Evolutionary conservation across 2,113 vertebrate species (phyloP).

Genomic region (Pardalotus punctatus): DNA sequence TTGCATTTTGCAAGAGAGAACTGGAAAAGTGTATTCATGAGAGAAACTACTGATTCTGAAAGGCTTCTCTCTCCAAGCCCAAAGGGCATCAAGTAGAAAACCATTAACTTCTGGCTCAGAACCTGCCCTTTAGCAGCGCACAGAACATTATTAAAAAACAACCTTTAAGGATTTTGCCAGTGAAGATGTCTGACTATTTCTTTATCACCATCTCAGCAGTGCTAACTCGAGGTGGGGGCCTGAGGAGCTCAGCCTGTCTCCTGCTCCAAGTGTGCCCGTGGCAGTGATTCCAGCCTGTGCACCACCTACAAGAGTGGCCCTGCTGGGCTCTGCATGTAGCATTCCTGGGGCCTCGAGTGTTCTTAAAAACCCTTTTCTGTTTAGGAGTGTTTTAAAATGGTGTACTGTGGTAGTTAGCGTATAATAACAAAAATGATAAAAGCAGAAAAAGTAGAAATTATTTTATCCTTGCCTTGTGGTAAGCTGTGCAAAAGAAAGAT

Average conservation of each 20-base stretch:
- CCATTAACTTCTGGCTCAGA: not conserved
- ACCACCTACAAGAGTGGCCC: not conserved
- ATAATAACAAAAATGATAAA: not conserved
- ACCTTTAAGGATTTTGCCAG: not conserved
- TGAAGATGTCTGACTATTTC: not conserved
- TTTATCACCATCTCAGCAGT: not conserved
- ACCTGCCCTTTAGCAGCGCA: not conserved
- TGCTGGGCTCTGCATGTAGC: not conserved
- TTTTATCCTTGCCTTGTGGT: not conserved
- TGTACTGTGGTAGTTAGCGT: not conserved
- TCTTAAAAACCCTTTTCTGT: not conserved
- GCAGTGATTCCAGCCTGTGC: not conserved
- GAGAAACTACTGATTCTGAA: not conserved
- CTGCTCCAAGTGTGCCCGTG: fast-evolving
- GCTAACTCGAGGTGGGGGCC: not conserved
- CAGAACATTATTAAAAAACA: not conserved
- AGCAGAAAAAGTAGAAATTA: not conserved
- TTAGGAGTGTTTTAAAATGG: not conserved
- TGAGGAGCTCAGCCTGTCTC: not conserved
- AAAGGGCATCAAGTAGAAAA: not conserved
- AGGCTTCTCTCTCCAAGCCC: not conserved
- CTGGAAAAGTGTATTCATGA: not conserved
- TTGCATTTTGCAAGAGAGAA: not conserved
- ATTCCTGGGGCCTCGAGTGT: not conserved
- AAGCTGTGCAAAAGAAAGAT: not conserved